Percentiles rank a stretch among this genome's conserved stretches.
phyloP scores from a whole-genome alignment of 1,140 invertebrate species.

The Bilobella aurantiaca region DNA sequence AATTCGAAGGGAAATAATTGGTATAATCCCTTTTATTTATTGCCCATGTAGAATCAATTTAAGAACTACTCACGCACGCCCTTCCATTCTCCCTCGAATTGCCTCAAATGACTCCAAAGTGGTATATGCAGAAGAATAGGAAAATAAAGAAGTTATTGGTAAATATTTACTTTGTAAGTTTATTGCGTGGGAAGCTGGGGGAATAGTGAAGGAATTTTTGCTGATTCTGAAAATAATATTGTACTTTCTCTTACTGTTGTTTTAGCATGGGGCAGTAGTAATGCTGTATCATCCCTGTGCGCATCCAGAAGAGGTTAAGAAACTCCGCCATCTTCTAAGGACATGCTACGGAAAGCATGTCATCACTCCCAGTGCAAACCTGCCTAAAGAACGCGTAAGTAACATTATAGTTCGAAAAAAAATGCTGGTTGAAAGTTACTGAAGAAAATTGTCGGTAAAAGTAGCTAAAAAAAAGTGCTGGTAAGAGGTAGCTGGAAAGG shows the following conservation, averaged over 20 bases:
- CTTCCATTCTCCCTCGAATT: too few relatives aligned
- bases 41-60: too few relatives aligned
- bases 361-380: constrained; percentile 59
- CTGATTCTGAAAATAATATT: not conserved
- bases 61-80: too few relatives aligned
- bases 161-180: not conserved
- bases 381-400: constrained; percentile 52
- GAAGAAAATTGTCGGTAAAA: not conserved
- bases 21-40: too few relatives aligned
- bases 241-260: constrained; percentile 10
- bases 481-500: not conserved
- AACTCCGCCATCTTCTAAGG: constrained; percentile 53
- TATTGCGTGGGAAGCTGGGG: not conserved
- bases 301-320: constrained; percentile 52
- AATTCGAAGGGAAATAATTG: too few relatives aligned
- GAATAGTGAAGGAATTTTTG: not conserved
- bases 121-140: not conserved
- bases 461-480: not conserved
- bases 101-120: too few relatives aligned
- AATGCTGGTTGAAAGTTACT: not conserved
- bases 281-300: constrained; percentile 83
- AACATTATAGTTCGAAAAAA: not conserved
- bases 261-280: constrained; percentile 67
- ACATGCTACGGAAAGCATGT: constrained; percentile 66
- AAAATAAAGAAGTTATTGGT: not conserved